Evolutionary conservation across 2,888 invertebrate genomes (phyloP).

Genomic region (Protophormia terraenovae): DNA sequence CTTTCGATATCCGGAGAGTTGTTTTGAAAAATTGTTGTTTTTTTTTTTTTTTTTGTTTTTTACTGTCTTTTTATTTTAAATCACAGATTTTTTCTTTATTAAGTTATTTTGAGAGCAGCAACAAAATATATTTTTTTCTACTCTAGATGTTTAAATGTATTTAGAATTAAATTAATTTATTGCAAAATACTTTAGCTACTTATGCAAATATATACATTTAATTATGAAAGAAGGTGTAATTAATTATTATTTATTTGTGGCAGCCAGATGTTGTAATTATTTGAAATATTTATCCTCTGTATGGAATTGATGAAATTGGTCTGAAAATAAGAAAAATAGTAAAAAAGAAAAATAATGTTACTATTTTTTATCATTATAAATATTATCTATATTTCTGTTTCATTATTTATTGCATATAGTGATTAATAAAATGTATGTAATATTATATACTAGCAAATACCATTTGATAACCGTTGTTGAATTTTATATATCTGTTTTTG

Average conservation of each 20-base stretch:
- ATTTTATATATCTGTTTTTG: neutral
- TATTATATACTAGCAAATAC: no score
- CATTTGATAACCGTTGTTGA: neutral
- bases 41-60: neutral
- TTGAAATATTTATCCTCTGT: neutral
- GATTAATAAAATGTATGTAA: neutral
- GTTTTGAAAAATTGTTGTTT: neutral
- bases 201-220: neutral
- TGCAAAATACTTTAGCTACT: neutral
- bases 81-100: slow-evolving; percentile 53
- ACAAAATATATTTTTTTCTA: neutral
- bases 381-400: neutral
- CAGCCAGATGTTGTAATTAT: neutral
- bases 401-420: neutral
- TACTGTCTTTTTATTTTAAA: slow-evolving; percentile 54
- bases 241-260: slow-evolving; percentile 1
- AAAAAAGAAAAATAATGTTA: neutral
- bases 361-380: neutral
- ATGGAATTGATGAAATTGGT: slow-evolving; percentile 43
- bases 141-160: neutral
- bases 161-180: neutral
- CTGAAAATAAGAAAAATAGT: slow-evolving; percentile 57
- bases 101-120: neutral
- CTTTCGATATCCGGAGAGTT: neutral
- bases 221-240: neutral